Conservation (phyloP, 1,140 invertebrate species). For the Drosophila kurseongensis region DNA sequence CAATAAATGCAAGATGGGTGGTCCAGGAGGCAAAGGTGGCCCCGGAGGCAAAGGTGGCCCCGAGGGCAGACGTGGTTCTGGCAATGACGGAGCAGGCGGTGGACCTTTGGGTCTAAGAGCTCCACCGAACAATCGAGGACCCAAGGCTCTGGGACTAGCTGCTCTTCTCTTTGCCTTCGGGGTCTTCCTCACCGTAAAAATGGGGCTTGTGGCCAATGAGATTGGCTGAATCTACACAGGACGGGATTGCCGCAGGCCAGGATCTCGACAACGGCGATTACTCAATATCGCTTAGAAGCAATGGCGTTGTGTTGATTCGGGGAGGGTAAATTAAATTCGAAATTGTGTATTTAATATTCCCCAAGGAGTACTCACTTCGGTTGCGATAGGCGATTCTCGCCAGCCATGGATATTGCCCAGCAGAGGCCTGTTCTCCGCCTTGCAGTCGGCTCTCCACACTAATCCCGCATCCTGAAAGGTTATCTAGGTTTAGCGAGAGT, state of each 20-base stretch:
- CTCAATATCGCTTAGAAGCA: not conserved
- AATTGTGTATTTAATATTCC: slow-evolving; percentile 11
- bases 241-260: not conserved
- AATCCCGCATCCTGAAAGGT: slow-evolving; percentile 85
- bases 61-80: not conserved
- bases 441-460: slow-evolving; percentile 87
- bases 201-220: slow-evolving; percentile 52
- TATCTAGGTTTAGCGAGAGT: not conserved
- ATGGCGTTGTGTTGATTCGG: slow-evolving; percentile 26
- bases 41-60: not conserved
- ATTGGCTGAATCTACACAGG: slow-evolving; percentile 27
- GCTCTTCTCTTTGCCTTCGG: slow-evolving; percentile 54
- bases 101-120: not conserved
- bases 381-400: slow-evolving; percentile 87
- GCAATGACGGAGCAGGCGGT: not conserved
- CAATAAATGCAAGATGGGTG: slow-evolving; percentile 12
- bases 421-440: slow-evolving; percentile 86
- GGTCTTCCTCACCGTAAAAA: slow-evolving; percentile 42
- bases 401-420: slow-evolving; percentile 90
- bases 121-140: slow-evolving; percentile 36
- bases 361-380: slow-evolving; percentile 55
- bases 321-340: slow-evolving; percentile 19
- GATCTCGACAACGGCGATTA: not conserved
- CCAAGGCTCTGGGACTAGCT: slow-evolving; percentile 26
- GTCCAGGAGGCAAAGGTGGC: not conserved